Evolutionary conservation across 2,113 vertebrate genomes (phyloP), one percentile per base, ranked within the genome.

Genomic region (Cromileptes altivelis): DNA sequence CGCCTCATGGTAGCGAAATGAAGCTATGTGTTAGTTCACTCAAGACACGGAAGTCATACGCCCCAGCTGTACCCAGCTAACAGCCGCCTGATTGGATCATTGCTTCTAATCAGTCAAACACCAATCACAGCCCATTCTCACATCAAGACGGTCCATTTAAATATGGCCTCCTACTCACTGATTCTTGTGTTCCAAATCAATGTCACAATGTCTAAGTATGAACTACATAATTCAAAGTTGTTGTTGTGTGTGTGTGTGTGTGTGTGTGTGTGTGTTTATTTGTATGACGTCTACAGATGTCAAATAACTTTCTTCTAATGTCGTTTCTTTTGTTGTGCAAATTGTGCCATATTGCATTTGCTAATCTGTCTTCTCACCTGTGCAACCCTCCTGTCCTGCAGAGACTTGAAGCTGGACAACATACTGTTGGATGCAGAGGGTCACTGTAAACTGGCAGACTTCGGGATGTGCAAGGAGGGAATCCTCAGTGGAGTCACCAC

Each of bases 401-500:
- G 98, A 94, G 98, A 99, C 94, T 89, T 99, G 93, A 99, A 99
- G 97, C 95, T 99, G 96, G 98, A 99, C 94, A 99, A 99, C 93
- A 99, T 99, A 70, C 95, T 99, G 82, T 89, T 99, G 93, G 98
- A 99, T 55, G 97, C 97, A 13, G 97, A 99, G 89, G 98, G 98
- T 60, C 98, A 99, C 93, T 99, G 98, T 89, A 99, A 99, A 87
- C 95, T 99, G 85, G 98, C 98, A 0, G 98, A 99, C 93, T 99
- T 99, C 23, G 98, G 98, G n/a, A 99, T 99, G 98, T 99, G 98
- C 88, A 99, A 99, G 88, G 98, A 99, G 93, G 98, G 97, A 27
- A 98, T 99, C 93, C 94, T 98, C 56, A 96, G 97, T 0, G 98
- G 97, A 11, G 97, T 97, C 81, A 99, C 97, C 1, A 99, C 98